Evolutionary conservation across 2,797 vertebrate genomes (phyloP).

Genomic region (Steatocranus sp.): DNA sequence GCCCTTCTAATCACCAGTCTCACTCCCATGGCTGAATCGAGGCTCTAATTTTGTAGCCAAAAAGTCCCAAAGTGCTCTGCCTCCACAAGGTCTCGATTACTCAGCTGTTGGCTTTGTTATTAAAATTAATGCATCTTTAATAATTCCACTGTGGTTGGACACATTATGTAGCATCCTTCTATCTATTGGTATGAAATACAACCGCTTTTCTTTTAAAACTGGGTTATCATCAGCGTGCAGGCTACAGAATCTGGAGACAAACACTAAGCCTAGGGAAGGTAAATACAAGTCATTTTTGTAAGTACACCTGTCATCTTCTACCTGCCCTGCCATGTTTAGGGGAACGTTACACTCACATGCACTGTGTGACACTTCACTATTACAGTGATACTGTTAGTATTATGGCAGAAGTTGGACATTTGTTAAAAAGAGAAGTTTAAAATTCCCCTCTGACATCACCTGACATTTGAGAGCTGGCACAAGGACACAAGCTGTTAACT

Average conservation of each 20-base stretch:
- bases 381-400: not conserved
- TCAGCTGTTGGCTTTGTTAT: constrained; percentile 42
- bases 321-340: not conserved
- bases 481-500: not conserved
- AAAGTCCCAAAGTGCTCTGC: constrained; percentile 37
- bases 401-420: not conserved
- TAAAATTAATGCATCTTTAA: constrained; percentile 36
- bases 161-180: constrained; percentile 27
- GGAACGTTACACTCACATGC: not conserved
- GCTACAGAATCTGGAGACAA: constrained; percentile 15
- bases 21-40: constrained; percentile 27
- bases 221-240: not conserved
- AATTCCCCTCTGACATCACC: not conserved
- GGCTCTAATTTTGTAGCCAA: constrained; percentile 29
- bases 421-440: not conserved
- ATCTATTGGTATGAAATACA: not conserved
- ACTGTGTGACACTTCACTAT: not conserved
- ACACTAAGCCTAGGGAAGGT: constrained; percentile 1
- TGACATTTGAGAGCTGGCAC: not conserved
- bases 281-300: constrained; percentile 6
- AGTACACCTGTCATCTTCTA: not conserved
- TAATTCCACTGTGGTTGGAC: constrained; percentile 13
- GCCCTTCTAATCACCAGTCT: constrained; percentile 55
- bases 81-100: constrained; percentile 43
- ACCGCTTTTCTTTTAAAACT: not conserved